phyloP scores from a whole-genome alignment of 2,888 invertebrate genomes.

The Idaea biselata region DNA sequence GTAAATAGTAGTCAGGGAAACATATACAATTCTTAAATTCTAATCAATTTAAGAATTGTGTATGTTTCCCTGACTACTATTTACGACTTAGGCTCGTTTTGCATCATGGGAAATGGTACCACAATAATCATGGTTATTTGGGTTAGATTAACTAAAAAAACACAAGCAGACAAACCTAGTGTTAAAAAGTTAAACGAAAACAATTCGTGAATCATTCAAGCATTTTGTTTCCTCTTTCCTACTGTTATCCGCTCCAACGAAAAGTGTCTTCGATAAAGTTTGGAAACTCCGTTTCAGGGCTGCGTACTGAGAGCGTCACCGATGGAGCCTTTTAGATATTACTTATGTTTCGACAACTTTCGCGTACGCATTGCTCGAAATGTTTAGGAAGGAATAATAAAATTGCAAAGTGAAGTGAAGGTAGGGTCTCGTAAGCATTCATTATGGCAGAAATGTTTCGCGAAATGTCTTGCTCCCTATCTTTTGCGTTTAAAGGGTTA shows the following conservation, averaged over 20 bases:
- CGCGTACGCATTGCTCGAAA: slow-evolving; percentile 2
- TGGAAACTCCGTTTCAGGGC: background rate
- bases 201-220: background rate
- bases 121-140: too few relatives aligned
- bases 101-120: too few relatives aligned
- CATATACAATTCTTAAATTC: too few relatives aligned
- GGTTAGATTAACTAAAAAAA: background rate
- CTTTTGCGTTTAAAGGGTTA: background rate
- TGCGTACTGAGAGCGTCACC: background rate
- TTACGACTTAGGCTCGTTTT: too few relatives aligned
- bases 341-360: slow-evolving; percentile 4
- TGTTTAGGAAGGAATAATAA: background rate
- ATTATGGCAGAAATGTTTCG: background rate
- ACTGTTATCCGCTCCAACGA: background rate
- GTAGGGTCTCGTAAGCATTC: background rate
- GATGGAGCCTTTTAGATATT: background rate
- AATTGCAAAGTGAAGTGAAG: background rate
- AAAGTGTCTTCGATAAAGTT: background rate
- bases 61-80: too few relatives aligned
- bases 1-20: too few relatives aligned
- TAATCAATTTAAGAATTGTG: too few relatives aligned
- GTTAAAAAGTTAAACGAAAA: background rate
- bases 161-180: background rate
- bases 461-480: background rate
- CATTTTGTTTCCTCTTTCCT: background rate